These are phyloP conservation scores for Adelphocoris suturalis DNA, from an alignment of 2,888 invertebrate genomes.

Conservation along the genomic window DNA sequence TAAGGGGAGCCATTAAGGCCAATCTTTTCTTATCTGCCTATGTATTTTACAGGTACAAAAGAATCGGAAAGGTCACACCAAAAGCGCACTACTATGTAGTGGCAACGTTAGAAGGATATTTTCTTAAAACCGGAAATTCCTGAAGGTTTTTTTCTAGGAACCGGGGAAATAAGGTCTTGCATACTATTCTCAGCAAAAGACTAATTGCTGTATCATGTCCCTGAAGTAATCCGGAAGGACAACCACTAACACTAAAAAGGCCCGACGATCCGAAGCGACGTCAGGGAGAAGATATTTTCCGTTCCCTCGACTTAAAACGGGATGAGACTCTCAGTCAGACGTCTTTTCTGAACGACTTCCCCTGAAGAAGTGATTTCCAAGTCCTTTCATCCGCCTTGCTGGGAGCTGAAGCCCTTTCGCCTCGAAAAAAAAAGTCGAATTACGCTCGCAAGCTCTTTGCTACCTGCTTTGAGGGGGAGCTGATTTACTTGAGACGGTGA, in stretches of 20 bases:
- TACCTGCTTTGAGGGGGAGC: constrained; percentile 16
- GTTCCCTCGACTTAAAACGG: constrained; percentile 14
- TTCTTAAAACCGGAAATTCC: too few relatives aligned
- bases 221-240: neutral
- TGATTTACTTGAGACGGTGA: neutral
- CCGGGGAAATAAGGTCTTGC: neutral
- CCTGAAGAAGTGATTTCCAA: constrained; percentile 15
- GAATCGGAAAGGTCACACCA: too few relatives aligned
- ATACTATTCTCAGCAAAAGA: neutral
- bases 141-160: neutral
- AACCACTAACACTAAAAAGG: neutral
- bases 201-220: neutral
- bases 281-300: neutral
- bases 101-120: too few relatives aligned
- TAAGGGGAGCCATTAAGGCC: too few relatives aligned
- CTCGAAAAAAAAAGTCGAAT: neutral
- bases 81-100: too few relatives aligned
- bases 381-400: constrained; percentile 3
- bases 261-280: neutral
- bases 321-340: neutral
- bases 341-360: constrained; percentile 2
- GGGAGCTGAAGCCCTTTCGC: neutral
- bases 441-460: constrained; percentile 18
- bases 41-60: too few relatives aligned
- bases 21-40: too few relatives aligned